Base-by-base conservation (phyloP, 2,113 vertebrate species). In the Gymnocephalus cernua region DNA sequence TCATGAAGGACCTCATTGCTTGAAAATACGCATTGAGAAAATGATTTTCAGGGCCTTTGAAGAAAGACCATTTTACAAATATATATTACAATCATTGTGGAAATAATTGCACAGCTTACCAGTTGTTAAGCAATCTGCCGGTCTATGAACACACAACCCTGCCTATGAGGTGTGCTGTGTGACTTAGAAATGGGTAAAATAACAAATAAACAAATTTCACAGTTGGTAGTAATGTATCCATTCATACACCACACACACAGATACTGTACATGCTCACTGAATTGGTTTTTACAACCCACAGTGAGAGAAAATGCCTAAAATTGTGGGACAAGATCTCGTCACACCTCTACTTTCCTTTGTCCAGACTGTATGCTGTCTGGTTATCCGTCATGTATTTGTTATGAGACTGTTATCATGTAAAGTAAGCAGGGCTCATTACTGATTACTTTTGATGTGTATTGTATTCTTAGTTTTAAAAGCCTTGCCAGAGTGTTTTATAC, bases 371-470 rank as follows among this genome's bases (percentile, higher is more conserved):
- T n/a, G 25, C 44, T 32, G 25, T 21, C 41, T 62, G 54, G 1
- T 19, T 54, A 62, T 32, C 45, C 57, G 4, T 62, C 47, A 66
- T 54, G 23, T 32, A 63, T 77, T 35, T 32, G 10, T 59, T 66
- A 47, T 18, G 32, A 61, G 25, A 27, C 41, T 4, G 18, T 25
- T n/a, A 53, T 18, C 35, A 25, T 61, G 45, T 62, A 50, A 74
- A 74, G 35, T 23, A 27, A 80, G 53, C 25, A 21, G 44, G 23
- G 32, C 14, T 21, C 63, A 27, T 32, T 44, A 35, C 44, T 53
- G 44, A 65, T 35, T 38, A 48, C 29, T 47, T 83, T 72, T 58
- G 25, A 72, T 66, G 38, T 62, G 13, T 27, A 25, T 67, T 67
- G 16, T 53, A 18, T 44, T 25, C 3, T n/a, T 3, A 23, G 23